Evolutionary conservation across 2,888 invertebrate species (phyloP), one percentile per base, ranked within the genome.

Genomic region (Himalopsyche kuldschensis): DNA sequence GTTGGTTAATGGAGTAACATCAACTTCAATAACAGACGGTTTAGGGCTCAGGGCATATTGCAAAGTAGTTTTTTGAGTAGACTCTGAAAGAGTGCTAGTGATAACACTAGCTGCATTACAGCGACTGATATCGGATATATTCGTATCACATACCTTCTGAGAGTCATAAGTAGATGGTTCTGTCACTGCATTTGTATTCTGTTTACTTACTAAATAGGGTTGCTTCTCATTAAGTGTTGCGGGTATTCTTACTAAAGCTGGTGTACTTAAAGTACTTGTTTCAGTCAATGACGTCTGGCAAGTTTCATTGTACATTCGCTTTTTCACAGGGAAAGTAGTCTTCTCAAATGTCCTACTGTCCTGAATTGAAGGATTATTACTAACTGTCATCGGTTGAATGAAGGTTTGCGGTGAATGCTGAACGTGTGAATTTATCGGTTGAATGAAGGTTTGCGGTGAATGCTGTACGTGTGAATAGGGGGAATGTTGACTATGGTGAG

Each of bases 311-410:
- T 94, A 94, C 47, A 91, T 92, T 63, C 94, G 90, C 88, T 94
- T 94, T 88, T 94, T 94, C 48, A 94, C 94, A 11, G 94, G 94
- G 87, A 93, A 94, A 32, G 92, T 89, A 24, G 92, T 87, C 88
- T 91, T 91, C 8, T 90, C 87, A 31, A 75, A 31, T 47, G 46
- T 63, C 32, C 78, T 55, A 4, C 48, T 81, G 15, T 84, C 84
- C 20, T 75, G 47, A 27, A 63, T 24, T 20, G 82, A 80, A 46
- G 75, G 75, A 8, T 80, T 35, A 48, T 79, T 84, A 69, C 69
- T 76, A 20, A 47, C 79, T 31, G 84, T 41, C 30, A 78, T 17
- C 10, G 82, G 30, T 3, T 88, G 87, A 6, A 86, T 77, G 8
- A 88, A 86, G 0, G 89, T 87, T 86, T 89, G 89, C 11, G 90